Base-by-base conservation (phyloP, 2,888 invertebrate species). In the Drosophila rellima region DNA sequence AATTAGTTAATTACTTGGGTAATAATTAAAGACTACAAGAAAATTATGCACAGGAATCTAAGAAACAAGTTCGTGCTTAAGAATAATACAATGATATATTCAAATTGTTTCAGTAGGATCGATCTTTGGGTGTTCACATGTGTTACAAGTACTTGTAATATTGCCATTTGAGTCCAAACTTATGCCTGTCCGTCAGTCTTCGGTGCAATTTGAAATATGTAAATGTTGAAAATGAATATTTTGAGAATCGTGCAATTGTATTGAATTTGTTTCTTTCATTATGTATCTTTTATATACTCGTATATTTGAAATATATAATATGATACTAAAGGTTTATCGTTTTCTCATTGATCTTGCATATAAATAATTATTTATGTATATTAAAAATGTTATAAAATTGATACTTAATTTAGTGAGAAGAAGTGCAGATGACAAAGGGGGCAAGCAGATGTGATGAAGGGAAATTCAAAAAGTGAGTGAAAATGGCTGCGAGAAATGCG, bases 401-500 rank as follows among this genome's bases (percentile, higher is more conserved):
- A 18, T 61, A 47, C 78, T 70, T 82, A 82, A 75, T 61, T 71
- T 72, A 72, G 52, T 50, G 73, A 77, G 64, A 62, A 40, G 37
- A 57, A 29, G 10, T 56, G 65, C 8, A 39, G 51, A 44, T 60
- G 73, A 44, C 18, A 23, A 54, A 3, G 40, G 45, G 45, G 42
- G 42, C 15, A 47, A 54, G 45, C 11, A 17, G 18, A 31, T 17
- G 57, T 29, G 48, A 29, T 20, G 33, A 15, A 37, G 10, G 29
- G 31, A 18, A 20, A 11, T 7, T 20, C 17, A 56, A 56, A 57
- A 63, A 69, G 37, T 55, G 50, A 48, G 44, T 47, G 70, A 74
- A 77, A 79, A 78, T 84, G 88, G 82, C 89, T 86, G 81, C 79
- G 88, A 88, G 88, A 88, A 88, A 88, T 88, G 89, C 82, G 88